Base-by-base conservation (phyloP, 1,140 invertebrate species). In the Drosophila bifasciata region DNA sequence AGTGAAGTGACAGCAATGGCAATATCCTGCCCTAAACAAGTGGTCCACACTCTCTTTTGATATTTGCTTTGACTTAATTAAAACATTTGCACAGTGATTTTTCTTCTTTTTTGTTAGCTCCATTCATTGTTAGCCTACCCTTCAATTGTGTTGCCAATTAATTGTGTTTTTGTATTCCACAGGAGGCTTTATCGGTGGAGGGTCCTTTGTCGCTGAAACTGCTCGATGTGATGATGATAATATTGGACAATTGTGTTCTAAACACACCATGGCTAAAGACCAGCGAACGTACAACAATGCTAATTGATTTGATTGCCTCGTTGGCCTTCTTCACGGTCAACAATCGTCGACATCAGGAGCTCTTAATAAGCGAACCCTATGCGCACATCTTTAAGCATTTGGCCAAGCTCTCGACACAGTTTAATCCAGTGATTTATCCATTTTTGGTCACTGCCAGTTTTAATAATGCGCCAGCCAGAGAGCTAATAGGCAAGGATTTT, bases 111-210 rank as follows among this genome's bases (percentile, higher is more conserved):
- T 55, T 21, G 19, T 25, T 25, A n/a, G n/a, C 1, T 25, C 23
- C 7, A 25, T 25, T 23, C 53, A 52, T 66, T 66, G 48, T n/a
- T 25, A 25, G 6, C 28, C 32, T 36, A 11, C 23, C 32, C 32
- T 36, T 11, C 32, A 13, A 36, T 49, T 57, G 48, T 78, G 63
- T 77, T 79, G 79, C 76, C 85, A 89, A 89, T 89, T 89, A 89
- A 79, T 71, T 62, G 56, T 44, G 48, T 41, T 43, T 43, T 56
- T 16, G 23, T 32, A 21, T 7, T 32, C 93, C 94, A 3, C 93
- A 98, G 97, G 95, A 94, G 90, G 93, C 96, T n/a, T 92, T 98
- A 9, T 96, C 96, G 17, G 94, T 95, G 64, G 97, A 98, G 92
- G 96, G 77, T 17, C 81, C 96, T 0, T 94, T 96, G 41, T 97